These are phyloP conservation scores for Ariolimax columbianus DNA, from an alignment of 2,888 invertebrate genomes.

Conservation along the genomic window DNA sequence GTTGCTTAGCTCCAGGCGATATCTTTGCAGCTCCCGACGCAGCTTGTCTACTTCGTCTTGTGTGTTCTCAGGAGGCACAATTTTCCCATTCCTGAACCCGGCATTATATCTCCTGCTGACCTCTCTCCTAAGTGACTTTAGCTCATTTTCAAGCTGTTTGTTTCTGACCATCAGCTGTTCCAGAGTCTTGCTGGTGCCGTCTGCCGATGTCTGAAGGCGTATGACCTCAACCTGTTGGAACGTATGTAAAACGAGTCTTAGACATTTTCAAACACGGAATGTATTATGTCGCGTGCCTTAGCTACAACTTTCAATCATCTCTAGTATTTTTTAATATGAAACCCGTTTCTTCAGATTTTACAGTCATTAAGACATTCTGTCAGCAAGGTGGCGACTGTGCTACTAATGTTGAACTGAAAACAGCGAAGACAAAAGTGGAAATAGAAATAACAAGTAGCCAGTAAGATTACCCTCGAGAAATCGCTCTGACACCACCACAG, in stretches of 20 bases:
- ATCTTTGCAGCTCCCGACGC: slow-evolving; percentile 72
- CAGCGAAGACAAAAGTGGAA: too few species aligned
- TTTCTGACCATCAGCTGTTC: slow-evolving; percentile 65
- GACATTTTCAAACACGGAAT: neutral
- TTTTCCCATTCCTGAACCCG: slow-evolving; percentile 1
- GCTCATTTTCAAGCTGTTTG: slow-evolving; percentile 72
- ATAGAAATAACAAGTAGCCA: too few species aligned
- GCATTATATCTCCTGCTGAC: slow-evolving; percentile 62
- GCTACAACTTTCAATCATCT: too few species aligned
- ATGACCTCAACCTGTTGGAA: slow-evolving; percentile 58
- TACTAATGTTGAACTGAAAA: too few species aligned
- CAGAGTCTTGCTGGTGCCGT: slow-evolving; percentile 66
- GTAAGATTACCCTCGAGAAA: too few species aligned
- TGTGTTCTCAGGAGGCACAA: slow-evolving; percentile 63
- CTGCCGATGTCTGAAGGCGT: slow-evolving; percentile 67
- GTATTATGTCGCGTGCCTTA: neutral
- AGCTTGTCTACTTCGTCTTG: slow-evolving; percentile 75
- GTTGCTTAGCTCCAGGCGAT: slow-evolving; percentile 75
- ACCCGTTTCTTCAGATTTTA: too few species aligned
- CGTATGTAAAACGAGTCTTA: neutral
- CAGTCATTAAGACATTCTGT: too few species aligned
- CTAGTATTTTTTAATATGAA: neutral
- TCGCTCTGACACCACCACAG: too few species aligned
- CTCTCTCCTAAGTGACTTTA: slow-evolving; percentile 69
- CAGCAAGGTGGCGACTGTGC: too few species aligned